Base-by-base conservation (phyloP, 2,888 invertebrate species). In the Agrochola circellaris region DNA sequence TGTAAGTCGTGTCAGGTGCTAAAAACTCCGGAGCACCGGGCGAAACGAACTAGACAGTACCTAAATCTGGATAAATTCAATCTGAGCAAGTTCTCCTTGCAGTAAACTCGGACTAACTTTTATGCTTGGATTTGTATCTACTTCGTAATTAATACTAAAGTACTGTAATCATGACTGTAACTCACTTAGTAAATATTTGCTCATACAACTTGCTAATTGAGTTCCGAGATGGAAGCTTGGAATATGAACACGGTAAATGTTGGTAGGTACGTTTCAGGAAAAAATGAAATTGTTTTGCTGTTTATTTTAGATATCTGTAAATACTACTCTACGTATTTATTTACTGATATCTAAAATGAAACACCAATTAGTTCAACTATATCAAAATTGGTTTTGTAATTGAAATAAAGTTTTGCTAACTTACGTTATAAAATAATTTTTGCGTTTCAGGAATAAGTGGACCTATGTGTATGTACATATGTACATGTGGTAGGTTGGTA, bases 1-100 rank as follows among this genome's bases (percentile, higher is more conserved):
- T 93, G 92, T 93, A 93, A 95, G 93, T 95, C 95, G 90, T 88
- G 94, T 95, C 95, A 95, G 95, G 95, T 95, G 94, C 93, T 93
- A 94, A 94, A 94, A 94, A 94, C 92, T 94, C 91, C 89, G 15
- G 75, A 81, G 75, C 70, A 83, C 89, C 85, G 83, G 90, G 89
- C 89, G 90, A 90, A 92, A 90, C 91, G 92, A 91, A 93, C 91
- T 90, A 92, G 92, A 92, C 92, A 91, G 92, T 93, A 34, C 34
- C 34, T 34, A 91, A 94, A 93, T 94, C 94, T 92, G 91, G 92
- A 91, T 92, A 93, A 94, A 95, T 94, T 94, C 91, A 93, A 95
- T 95, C 93, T 91, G 88, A 80, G 82, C 86, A 94, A 94, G 91
- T 93, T 94, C 91, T 86, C 82, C 86, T 34, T 81, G 86, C 87